Evolutionary conservation across 92 coral and sea anemone genomes (phyloP).

Genomic region (Zoanthus gigantus): DNA sequence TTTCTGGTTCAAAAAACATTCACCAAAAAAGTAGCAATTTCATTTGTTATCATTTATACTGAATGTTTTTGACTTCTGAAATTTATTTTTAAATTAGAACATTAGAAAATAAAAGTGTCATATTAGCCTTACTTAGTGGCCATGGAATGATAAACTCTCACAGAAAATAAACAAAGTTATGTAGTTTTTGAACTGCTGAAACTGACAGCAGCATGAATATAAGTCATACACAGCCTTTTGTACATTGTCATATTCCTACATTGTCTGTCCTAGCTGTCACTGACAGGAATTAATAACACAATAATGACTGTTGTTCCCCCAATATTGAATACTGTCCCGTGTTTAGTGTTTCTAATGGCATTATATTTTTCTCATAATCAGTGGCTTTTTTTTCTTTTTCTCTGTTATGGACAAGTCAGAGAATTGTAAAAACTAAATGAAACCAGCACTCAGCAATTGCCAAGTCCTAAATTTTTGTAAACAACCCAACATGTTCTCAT

Average conservation of each 20-base stretch:
- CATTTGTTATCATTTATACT: neutral
- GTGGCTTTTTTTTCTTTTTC: too few relatives aligned
- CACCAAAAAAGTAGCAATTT: neutral
- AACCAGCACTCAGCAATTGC: too few relatives aligned
- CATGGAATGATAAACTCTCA: constrained; percentile 5
- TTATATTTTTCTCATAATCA: too few relatives aligned
- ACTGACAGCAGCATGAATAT: constrained; percentile 1
- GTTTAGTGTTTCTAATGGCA: too few relatives aligned
- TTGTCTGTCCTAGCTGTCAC: neutral
- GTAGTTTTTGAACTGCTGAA: constrained; percentile 27
- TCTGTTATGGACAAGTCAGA: too few relatives aligned
- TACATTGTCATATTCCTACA: constrained; percentile 23
- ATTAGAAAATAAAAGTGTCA: constrained; percentile 5
- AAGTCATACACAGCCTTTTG: constrained; percentile 17
- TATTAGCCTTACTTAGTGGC: constrained; percentile 15
- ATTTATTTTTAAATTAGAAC: constrained; percentile 5
- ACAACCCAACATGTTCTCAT: too few relatives aligned
- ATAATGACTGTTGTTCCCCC: too few relatives aligned
- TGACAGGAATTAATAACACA: too few relatives aligned
- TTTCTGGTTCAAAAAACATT: constrained; percentile 5
- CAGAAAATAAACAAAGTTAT: constrained; percentile 14
- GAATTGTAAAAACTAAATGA: too few relatives aligned
- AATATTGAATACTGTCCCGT: too few relatives aligned
- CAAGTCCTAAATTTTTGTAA: too few relatives aligned
- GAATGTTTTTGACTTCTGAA: constrained; percentile 10